Evolutionary conservation across 2,113 vertebrate species (phyloP).

Genomic region (Hystrix brachyura): DNA sequence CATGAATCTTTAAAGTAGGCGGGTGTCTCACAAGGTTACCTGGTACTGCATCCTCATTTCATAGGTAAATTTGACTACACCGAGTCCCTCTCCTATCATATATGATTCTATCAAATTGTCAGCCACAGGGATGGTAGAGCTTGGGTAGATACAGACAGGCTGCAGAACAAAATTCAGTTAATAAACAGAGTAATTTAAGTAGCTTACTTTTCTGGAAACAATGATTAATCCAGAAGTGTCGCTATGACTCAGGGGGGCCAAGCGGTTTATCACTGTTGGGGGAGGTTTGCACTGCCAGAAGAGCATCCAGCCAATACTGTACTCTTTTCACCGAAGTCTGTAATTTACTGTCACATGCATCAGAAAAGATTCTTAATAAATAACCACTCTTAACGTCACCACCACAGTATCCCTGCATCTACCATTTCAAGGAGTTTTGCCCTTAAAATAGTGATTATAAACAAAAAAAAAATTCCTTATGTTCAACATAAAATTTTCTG

Average conservation of each 20-base stretch:
- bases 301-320: slow-evolving; percentile 40
- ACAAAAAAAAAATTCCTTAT: background rate
- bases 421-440: background rate
- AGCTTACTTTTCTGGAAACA: background rate
- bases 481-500: background rate
- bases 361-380: slow-evolving; percentile 65
- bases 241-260: background rate
- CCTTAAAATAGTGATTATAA: background rate
- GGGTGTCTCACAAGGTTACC: background rate
- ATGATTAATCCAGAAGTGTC: background rate
- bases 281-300: background rate
- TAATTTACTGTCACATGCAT: slow-evolving; percentile 29
- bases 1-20: background rate
- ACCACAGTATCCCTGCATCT: background rate
- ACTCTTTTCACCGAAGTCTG: background rate
- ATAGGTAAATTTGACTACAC: background rate
- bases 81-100: background rate
- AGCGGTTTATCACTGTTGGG: background rate
- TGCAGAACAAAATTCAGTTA: background rate
- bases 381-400: background rate
- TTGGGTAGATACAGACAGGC: background rate
- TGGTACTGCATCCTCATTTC: background rate
- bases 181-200: slow-evolving; percentile 6
- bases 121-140: background rate
- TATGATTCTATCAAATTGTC: background rate